A percentile compares a stretch with the other conserved stretches of the same genome.
phyloP scores from a whole-genome alignment of 2,113 vertebrate genomes.

The Psittacus erithacus region DNA sequence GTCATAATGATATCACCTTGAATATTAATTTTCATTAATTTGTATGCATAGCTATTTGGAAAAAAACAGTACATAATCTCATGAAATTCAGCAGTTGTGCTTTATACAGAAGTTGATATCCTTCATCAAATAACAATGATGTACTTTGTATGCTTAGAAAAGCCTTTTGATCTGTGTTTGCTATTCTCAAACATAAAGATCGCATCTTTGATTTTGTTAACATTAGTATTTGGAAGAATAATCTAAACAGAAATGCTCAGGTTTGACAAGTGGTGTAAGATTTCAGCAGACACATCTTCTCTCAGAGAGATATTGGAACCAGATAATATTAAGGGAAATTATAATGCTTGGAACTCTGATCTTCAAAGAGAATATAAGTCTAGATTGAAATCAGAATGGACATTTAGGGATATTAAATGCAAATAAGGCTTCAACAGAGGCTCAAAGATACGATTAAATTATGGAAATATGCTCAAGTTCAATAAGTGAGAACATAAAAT shows the following conservation, averaged over 20 bases:
- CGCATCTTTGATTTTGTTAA: conserved; percentile 3
- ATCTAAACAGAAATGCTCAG: conserved; percentile 36
- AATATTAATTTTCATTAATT: neutral
- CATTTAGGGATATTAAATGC: conserved; percentile 47
- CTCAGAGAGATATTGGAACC: conserved; percentile 3
- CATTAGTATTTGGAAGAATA: conserved; percentile 5
- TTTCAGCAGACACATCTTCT: conserved; percentile 30
- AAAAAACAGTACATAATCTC: neutral
- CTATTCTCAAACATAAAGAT: neutral
- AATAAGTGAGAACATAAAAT: neutral
- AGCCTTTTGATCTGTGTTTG: conserved; percentile 5
- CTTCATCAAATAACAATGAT: conserved; percentile 2
- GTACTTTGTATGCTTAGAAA: neutral
- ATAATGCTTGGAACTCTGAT: neutral
- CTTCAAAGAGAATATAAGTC: conserved; percentile 37
- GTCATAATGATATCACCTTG: neutral
- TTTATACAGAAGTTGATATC: neutral
- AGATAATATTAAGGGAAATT: conserved; percentile 41
- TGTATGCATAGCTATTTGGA: neutral
- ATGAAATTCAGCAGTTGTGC: neutral
- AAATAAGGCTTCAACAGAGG: conserved; percentile 12
- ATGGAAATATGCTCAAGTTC: conserved; percentile 24
- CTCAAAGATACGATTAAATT: conserved; percentile 8
- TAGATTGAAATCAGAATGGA: conserved; percentile 29
- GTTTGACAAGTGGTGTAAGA: conserved; percentile 26